Evolutionary conservation across 2,888 invertebrate species (phyloP).

Genomic region (Tricholauxania praeusta): DNA sequence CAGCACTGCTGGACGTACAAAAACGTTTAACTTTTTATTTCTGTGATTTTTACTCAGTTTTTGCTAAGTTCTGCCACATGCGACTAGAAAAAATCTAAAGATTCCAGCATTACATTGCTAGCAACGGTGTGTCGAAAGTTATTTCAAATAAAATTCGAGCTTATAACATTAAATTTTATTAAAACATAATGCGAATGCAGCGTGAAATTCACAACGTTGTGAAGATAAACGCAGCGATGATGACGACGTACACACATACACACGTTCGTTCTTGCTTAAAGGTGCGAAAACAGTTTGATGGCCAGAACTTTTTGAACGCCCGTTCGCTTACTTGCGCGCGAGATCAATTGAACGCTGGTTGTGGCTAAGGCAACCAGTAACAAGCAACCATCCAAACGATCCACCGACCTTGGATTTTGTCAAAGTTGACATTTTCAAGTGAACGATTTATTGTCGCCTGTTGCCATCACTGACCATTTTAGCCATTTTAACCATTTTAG

Average conservation of each 20-base stretch:
- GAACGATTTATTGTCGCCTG: conserved; percentile 48
- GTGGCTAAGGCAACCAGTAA: background rate
- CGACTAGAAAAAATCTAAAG: conserved; percentile 4
- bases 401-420: conserved; percentile 51
- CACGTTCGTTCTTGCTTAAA: background rate
- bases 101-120: background rate
- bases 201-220: too few species aligned
- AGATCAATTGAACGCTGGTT: background rate
- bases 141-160: too few species aligned
- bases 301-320: background rate
- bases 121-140: too few species aligned
- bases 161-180: too few species aligned
- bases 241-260: too few species aligned
- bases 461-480: conserved; percentile 27
- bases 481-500: conserved; percentile 20
- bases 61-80: too few species aligned
- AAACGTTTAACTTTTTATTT: too few species aligned
- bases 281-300: conserved; percentile 28
- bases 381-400: background rate
- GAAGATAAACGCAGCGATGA: too few species aligned
- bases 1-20: background rate
- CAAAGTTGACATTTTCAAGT: conserved; percentile 51
- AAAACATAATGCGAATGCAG: too few species aligned
- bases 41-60: too few species aligned
- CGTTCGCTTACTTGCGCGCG: background rate